Evolutionary conservation across 1,140 invertebrate species (phyloP).

Genomic region (Drosophila teissieri): DNA sequence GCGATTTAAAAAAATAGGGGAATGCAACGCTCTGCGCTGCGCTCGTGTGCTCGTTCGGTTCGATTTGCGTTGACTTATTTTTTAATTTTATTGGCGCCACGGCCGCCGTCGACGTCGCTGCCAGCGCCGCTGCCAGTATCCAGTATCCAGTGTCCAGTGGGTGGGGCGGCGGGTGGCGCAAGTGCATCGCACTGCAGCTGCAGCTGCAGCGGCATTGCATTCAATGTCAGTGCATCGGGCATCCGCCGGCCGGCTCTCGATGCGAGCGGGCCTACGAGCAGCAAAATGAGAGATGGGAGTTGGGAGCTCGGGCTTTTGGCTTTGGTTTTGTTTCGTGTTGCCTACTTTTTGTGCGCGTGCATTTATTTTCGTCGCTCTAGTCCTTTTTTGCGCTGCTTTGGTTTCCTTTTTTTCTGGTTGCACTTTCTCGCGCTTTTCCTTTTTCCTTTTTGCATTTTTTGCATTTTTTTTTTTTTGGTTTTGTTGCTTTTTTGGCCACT

Average conservation of each 20-base stretch:
- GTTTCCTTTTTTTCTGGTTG: constrained; percentile 10
- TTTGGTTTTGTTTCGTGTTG: constrained; percentile 53
- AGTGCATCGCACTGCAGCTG: constrained; percentile 4
- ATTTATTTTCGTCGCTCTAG: constrained; percentile 34
- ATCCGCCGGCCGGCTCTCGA: constrained; percentile 25
- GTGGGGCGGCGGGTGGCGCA: background rate
- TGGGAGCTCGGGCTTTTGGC: background rate
- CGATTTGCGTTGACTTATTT: constrained; percentile 79
- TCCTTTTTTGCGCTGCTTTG: constrained; percentile 22
- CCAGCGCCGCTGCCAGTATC: background rate
- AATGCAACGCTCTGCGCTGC: constrained; percentile 61
- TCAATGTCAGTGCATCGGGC: constrained; percentile 68
- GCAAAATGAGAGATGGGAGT: background rate
- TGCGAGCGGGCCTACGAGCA: background rate
- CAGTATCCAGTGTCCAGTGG: background rate
- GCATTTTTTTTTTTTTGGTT: constrained; percentile 10
- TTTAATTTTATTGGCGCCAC: constrained; percentile 64
- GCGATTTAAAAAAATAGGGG: constrained; percentile 69
- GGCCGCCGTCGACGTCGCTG: constrained; percentile 3
- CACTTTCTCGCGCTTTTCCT: constrained; percentile 15
- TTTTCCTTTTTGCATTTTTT: constrained; percentile 6
- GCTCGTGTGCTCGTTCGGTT: constrained; percentile 46
- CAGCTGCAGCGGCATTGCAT: constrained; percentile 36
- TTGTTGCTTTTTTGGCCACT: constrained; percentile 38
- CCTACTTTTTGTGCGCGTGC: constrained; percentile 54